Conservation (phyloP, 1,140 invertebrate species). For the Gonioctena quinquepunctata region DNA sequence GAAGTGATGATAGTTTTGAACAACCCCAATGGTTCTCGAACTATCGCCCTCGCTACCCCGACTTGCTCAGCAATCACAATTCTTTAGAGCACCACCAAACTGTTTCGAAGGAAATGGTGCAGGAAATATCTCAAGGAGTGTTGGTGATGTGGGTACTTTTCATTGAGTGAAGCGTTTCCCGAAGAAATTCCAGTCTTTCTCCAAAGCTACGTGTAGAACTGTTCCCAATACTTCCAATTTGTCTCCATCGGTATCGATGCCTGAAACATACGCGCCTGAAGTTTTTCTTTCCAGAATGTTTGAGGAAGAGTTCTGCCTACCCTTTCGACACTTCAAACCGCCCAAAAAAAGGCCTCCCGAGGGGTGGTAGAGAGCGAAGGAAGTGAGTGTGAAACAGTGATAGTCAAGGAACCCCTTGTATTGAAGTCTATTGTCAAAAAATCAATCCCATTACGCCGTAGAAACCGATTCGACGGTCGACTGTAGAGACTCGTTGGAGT, state of each 20-base stretch:
- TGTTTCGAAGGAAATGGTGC: background rate
- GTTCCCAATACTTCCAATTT: background rate
- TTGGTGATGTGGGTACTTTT: background rate
- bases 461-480: conserved; percentile 1
- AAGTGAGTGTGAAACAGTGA: conserved; percentile 12
- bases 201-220: background rate
- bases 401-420: conserved; percentile 28
- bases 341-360: background rate
- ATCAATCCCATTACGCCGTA: conserved; percentile 7
- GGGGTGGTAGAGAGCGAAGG: background rate
- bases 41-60: conserved; percentile 48
- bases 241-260: background rate
- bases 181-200: background rate
- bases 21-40: conserved; percentile 54
- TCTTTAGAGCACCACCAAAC: conserved; percentile 40
- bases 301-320: conserved; percentile 6
- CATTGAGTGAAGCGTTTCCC: no score
- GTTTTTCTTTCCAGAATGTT: background rate
- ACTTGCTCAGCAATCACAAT: conserved; percentile 52
- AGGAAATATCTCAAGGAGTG: background rate
- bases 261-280: conserved; percentile 3
- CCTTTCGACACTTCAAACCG: background rate
- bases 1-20: conserved; percentile 54
- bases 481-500: conserved; percentile 46
- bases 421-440: conserved; percentile 39